These are phyloP conservation scores for Rutilus rutilus DNA, from an alignment of 2,113 vertebrate species.

Conservation along the genomic window DNA sequence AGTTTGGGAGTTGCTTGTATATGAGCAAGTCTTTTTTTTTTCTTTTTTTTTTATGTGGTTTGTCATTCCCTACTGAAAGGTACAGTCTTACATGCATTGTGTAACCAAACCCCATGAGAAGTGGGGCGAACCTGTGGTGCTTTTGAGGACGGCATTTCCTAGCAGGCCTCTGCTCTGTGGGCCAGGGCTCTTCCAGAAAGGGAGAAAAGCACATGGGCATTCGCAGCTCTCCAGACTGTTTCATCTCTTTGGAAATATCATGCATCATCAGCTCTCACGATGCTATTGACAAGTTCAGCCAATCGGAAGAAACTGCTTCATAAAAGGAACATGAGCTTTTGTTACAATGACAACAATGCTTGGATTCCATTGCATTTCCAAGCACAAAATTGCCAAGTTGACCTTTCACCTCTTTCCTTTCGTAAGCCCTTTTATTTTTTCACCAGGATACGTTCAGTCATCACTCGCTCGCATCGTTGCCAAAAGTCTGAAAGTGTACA, in stretches of 20 bases:
- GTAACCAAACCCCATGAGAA: constrained; percentile 74
- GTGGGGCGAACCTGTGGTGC: constrained; percentile 60
- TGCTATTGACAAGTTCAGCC: constrained; percentile 35
- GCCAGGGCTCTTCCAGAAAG: constrained; percentile 37
- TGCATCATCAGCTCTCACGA: neutral
- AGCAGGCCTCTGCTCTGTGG: constrained; percentile 39
- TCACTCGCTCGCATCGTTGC: constrained; percentile 34
- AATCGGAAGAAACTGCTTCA: constrained; percentile 25
- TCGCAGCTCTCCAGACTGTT: constrained; percentile 30
- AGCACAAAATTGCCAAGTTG: constrained; percentile 39
- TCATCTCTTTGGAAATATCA: constrained; percentile 24
- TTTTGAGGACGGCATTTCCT: constrained; percentile 44
- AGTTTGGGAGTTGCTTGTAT: constrained; percentile 81
- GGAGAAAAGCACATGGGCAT: constrained; percentile 42
- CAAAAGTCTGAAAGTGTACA: constrained; percentile 51
- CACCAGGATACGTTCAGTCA: neutral
- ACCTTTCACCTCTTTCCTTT: constrained; percentile 20
- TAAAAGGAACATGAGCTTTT: constrained; percentile 4
- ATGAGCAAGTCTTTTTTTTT: constrained; percentile 69
- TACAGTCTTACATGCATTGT: constrained; percentile 84
- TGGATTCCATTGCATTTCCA: constrained; percentile 20
- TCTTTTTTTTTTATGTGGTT: constrained; percentile 69
- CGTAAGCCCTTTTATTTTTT: constrained; percentile 10
- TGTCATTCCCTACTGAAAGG: constrained; percentile 83
- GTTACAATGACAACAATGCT: neutral